phyloP scores from a whole-genome alignment of 2,888 invertebrate species.

The Cerastis leucographa region DNA sequence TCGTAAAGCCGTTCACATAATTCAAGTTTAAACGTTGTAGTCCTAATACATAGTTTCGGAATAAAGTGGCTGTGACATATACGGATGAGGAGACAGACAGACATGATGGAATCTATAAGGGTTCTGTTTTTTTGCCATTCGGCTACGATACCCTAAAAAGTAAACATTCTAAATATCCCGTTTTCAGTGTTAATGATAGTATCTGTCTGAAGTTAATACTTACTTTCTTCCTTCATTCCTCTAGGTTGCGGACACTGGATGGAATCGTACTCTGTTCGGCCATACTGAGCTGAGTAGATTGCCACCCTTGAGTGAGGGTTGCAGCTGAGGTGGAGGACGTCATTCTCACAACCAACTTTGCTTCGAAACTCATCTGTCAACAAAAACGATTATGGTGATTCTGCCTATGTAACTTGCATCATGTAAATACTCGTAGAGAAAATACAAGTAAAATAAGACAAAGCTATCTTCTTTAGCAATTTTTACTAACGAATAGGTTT shows the following conservation, averaged over 20 bases:
- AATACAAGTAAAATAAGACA: not conserved
- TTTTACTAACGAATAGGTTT: too few species aligned
- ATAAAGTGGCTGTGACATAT: too few species aligned
- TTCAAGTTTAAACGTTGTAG: too few species aligned
- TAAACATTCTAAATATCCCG: too few species aligned
- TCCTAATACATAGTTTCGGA: too few species aligned
- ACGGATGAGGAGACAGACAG: too few species aligned
- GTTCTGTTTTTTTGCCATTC: too few species aligned
- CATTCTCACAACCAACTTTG: slow-evolving; percentile 98
- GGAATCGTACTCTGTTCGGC: slow-evolving; percentile 96
- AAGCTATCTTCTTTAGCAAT: not conserved
- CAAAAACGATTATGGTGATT: slow-evolving; percentile 11
- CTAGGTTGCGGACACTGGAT: slow-evolving; percentile 96
- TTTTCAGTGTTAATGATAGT: too few species aligned
- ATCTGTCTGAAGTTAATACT: slow-evolving; percentile 80
- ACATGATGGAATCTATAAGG: too few species aligned
- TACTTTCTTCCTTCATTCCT: slow-evolving; percentile 97
- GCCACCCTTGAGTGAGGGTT: slow-evolving; percentile 96
- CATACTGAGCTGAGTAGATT: slow-evolving; percentile 98
- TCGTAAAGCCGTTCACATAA: too few species aligned
- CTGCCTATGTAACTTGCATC: not conserved
- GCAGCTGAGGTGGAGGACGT: slow-evolving; percentile 96
- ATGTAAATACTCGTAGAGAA: not conserved
- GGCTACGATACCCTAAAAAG: too few species aligned
- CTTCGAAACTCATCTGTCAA: slow-evolving; percentile 97